Evolutionary conservation across 2,113 vertebrate species (phyloP), one percentile per base, ranked within the genome.

Genomic region (Pterophyllum scalare): DNA sequence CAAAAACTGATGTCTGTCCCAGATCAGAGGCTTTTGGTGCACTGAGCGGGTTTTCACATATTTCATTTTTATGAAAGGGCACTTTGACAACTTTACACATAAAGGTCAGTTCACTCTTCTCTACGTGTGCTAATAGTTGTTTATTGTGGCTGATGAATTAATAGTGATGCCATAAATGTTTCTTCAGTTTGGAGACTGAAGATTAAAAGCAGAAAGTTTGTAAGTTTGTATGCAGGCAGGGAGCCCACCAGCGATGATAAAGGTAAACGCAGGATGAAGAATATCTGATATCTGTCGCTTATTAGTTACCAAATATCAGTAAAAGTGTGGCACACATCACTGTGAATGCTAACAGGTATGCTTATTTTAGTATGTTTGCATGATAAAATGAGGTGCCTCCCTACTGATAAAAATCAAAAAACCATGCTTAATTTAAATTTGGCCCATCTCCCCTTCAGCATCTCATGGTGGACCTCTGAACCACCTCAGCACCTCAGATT

Each of bases 401-500:
- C 22, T 1, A 43, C 24, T 43, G 13, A 65, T 40, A 38, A 62
- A 62, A 62, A 14, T 11, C 3, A 0, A 28, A 28, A 28, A 28
- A 28, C 28, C 28, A 28, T 62, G 35, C 3, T n/a, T 65, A 15
- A 6, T 26, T 0, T 7, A 22, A 46, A 40, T 14, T 26, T 19
- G 8, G 14, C 40, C 38, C 17, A 38, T 46, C 38, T 67, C 62
- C 38, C 64, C 40, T 46, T 67, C 40, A 19, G 17, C 1, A 0
- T 17, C n/a, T 10, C 22, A 17, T 46, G 2, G 15, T 14, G 43
- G 38, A 17, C 24, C 38, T 67, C 62, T 67, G 22, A 67, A 46
- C 62, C 12, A 24, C 43, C n/a, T 26, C 22, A 46, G 43, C 22
- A 0, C 0, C 64, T 26, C 64, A 4, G 0, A 46, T 19, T 7